Conservation (phyloP, 2,113 vertebrate species). For the Nanorana parkeri region DNA sequence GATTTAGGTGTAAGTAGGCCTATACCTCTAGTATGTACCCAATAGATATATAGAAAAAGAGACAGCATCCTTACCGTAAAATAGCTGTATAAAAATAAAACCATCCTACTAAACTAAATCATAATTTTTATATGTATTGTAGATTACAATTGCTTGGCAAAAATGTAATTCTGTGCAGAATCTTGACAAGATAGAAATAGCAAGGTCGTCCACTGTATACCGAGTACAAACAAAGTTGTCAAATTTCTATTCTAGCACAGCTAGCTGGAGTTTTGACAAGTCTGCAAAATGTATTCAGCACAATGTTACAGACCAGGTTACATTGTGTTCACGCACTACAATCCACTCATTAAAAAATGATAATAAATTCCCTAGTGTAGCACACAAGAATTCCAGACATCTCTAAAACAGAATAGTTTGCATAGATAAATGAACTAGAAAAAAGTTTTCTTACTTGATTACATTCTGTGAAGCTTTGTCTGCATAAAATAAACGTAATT, state of each 20-base stretch:
- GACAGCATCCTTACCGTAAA: no score
- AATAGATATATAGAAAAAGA: no score
- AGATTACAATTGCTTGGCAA: not conserved
- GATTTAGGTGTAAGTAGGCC: no score
- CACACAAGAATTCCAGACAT: conserved; percentile 25
- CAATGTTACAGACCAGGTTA: conserved; percentile 21
- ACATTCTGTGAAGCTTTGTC: conserved; percentile 19
- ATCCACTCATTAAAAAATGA: conserved; percentile 40
- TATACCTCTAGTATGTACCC: no score
- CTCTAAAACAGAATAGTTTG: conserved; percentile 21
- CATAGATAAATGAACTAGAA: conserved; percentile 35
- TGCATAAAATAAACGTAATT: conserved; percentile 41
- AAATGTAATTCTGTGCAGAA: not conserved
- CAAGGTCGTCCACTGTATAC: conserved; percentile 18
- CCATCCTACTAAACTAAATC: not conserved
- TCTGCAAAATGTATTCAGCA: conserved; percentile 6
- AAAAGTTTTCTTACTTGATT: conserved; percentile 23
- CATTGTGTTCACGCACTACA: conserved; percentile 3
- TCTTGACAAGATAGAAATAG: conserved; percentile 18
- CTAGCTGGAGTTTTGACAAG: conserved; percentile 24
- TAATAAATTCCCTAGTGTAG: conserved; percentile 25
- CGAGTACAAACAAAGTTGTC: conserved; percentile 19
- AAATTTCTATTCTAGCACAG: not conserved
- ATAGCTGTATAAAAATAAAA: no score
- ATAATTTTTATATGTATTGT: conserved; percentile 8